Evolutionary conservation across 2,888 invertebrate genomes (phyloP), one percentile per base, ranked within the genome.

Genomic region (Incurvaria masculella): DNA sequence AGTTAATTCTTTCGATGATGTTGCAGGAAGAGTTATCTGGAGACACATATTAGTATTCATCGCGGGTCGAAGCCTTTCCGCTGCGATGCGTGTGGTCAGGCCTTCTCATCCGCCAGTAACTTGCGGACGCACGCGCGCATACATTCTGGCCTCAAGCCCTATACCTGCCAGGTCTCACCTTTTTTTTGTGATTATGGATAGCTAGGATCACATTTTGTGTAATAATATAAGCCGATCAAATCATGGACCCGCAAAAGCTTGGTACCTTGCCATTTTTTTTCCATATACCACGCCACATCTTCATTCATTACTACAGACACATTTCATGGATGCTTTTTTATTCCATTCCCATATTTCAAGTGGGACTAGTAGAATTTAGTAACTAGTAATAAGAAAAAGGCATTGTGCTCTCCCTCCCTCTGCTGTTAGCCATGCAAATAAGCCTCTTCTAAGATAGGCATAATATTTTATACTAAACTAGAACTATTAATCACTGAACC

Each of bases 101-200:
- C 47, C 6, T 55, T 53, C 46, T 48, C 51, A n/a, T 50, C 53
- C 48, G 51, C 55, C 26, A 54, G 52, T 41, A 55, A 55, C 27
- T 23, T 55, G 16, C 45, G 46, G 26, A 48, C 54, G 16, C 55
- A 55, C 44, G 38, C 42, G 27, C 41, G 55, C 23, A 50, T 52
- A 33, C 55, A 55, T 42, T 42, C 51, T 11, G 55, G 54, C 6
- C 26, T 51, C 5, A 55, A 55, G 43, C 54, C 54, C 19, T 55
- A 54, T 21, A 51, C 49, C 39, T 55, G 55, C 39, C 47, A 53
- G 47, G 55, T 55, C 8, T 33, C 23, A 23, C n/a, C n/a, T 23
- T 23, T 23, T 23, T 23, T 23, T 23, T 23, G 21, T 33, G 46
- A 42, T 33, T 26, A 40, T 10, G 21, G 38, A 20, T 44, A 27